phyloP scores from a whole-genome alignment of 2,797 vertebrate species.

The Alectoris magna region DNA sequence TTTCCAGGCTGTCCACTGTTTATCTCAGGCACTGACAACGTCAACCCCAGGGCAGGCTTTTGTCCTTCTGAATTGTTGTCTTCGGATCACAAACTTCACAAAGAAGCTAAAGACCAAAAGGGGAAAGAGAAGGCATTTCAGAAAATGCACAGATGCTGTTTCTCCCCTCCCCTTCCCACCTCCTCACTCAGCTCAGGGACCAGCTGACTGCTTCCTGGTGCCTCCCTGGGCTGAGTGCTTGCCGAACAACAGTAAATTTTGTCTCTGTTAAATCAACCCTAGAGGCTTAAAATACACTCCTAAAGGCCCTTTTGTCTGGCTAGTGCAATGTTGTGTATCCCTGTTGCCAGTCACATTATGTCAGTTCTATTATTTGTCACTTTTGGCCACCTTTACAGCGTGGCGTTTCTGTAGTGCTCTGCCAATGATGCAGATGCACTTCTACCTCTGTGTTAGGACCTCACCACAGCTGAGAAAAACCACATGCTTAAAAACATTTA shows the following conservation, averaged over 20 bases:
- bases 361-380: not conserved
- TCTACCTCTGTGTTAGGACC: not conserved
- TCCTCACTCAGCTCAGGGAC: fast-evolving
- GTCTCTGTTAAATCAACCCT: conserved; percentile 55
- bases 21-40: not conserved
- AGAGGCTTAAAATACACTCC: conserved; percentile 51
- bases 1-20: not conserved
- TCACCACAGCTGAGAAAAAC: not conserved
- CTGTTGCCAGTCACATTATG: conserved; percentile 58
- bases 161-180: not conserved
- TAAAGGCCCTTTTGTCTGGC: conserved; percentile 58
- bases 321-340: conserved; percentile 38
- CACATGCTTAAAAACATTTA: fast-evolving
- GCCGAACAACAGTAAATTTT: conserved; percentile 4
- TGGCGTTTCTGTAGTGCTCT: not conserved
- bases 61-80: not conserved
- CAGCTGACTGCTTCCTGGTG: not conserved
- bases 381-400: not conserved
- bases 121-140: not conserved
- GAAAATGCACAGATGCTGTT: not conserved
- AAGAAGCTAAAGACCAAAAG: not conserved
- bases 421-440: not conserved
- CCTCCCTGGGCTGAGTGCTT: not conserved
- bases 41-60: not conserved
- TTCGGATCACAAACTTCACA: not conserved